phyloP scores from a whole-genome alignment of 2,113 vertebrate species.

The Pelmatolapia mariae region DNA sequence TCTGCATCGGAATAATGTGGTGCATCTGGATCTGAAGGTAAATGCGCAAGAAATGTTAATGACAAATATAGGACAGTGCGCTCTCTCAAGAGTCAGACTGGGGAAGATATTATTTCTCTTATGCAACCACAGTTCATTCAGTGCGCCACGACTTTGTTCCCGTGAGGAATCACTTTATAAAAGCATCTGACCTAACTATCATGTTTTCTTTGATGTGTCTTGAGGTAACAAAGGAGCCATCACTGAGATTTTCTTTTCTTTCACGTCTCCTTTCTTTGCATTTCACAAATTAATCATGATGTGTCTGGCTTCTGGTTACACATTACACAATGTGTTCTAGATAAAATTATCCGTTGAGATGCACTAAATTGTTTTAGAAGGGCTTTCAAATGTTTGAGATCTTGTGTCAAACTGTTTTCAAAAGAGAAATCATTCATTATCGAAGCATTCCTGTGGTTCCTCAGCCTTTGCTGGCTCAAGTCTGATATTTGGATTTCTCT shows the following conservation, averaged over 20 bases:
- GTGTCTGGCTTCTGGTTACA: background rate
- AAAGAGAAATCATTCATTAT: background rate
- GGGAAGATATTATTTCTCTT: conserved; percentile 8
- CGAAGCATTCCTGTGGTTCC: background rate
- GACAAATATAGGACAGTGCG: background rate
- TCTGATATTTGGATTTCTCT: background rate
- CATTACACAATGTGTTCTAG: background rate
- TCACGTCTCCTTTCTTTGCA: background rate
- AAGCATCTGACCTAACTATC: background rate
- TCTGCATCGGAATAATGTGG: conserved; percentile 84
- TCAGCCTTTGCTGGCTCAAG: background rate
- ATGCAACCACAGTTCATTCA: conserved; percentile 16
- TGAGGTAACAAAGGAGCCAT: background rate
- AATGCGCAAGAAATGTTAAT: background rate
- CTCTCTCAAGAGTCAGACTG: background rate
- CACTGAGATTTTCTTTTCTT: background rate
- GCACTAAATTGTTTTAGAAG: background rate
- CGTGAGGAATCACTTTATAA: background rate
- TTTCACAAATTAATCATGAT: background rate
- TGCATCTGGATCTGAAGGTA: conserved; percentile 94
- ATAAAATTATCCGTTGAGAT: background rate
- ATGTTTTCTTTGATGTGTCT: background rate
- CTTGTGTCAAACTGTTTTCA: background rate
- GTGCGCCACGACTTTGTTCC: conserved; percentile 2
- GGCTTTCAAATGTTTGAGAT: background rate